Evolutionary conservation across 2,113 vertebrate species (phyloP).

Genomic region (Porphyrio hochstetteri): DNA sequence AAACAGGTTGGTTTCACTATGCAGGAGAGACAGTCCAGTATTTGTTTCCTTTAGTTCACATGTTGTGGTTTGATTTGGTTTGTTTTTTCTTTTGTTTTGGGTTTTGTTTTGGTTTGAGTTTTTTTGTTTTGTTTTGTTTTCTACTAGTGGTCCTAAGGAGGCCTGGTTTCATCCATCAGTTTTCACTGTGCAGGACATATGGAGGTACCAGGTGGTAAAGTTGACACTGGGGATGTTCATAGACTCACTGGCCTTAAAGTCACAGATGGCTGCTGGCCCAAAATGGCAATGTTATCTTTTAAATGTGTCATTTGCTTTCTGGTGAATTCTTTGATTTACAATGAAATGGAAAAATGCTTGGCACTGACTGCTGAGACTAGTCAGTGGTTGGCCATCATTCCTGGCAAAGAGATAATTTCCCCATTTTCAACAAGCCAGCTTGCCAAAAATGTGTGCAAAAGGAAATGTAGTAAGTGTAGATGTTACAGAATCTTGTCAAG

Average conservation of each 20-base stretch:
- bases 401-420: background rate
- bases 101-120: no score
- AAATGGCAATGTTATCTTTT: background rate
- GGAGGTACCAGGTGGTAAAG: background rate
- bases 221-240: background rate
- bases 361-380: background rate
- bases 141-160: background rate
- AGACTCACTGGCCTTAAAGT: background rate
- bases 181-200: background rate
- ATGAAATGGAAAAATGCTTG: background rate
- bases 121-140: background rate
- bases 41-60: background rate
- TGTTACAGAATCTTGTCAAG: background rate
- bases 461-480: background rate
- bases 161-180: background rate
- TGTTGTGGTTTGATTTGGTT: no score
- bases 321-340: background rate
- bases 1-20: background rate
- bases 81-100: no score
- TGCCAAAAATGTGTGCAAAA: background rate
- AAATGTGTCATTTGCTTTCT: background rate
- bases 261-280: background rate
- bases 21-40: background rate
- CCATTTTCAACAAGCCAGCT: background rate
- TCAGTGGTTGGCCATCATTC: background rate